Base-by-base conservation (phyloP, 1,140 invertebrate genomes). In the Scaptomyza hsui region DNA sequence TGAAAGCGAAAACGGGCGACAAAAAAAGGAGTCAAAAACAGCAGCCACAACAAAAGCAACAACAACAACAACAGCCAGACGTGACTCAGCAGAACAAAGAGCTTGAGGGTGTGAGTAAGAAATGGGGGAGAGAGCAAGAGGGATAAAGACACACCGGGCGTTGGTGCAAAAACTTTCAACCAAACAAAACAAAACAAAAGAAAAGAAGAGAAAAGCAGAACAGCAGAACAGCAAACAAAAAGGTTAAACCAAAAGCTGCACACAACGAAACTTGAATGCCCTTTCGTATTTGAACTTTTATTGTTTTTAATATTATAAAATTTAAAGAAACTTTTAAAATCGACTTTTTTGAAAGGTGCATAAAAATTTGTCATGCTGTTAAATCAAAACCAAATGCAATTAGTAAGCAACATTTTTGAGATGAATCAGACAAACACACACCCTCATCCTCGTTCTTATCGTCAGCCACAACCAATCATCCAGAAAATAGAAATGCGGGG, bases 1-100 rank as follows among this genome's bases (percentile, higher is more conserved):
- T 86, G 74, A 86, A 86, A 86, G 81, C 82, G 77, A 86, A 86
- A 86, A 62, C 51, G 49, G 18, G 24, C 24, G 24, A 24, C 67
- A 62, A 37, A 53, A 60, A 81, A 81, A 81, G 78, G 73, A 81
- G 78, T 77, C 64, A 75, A 61, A 64, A 72, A 64, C 63, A 68
- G 61, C 70, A 77, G 51, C 42, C 47, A 35, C 52, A 59, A 52
- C 7, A 63, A 67, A n/a, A 51, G 49, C 49, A 60, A 56, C 7
- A 63, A 67, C 13, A 51, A 53, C 49, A 60, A 56, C 48, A 68
- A 29, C 49, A 69, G 32, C 21, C 47, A 65, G 52, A 65, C 53
- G 42, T 75, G 73, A 78, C 75, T 75, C 73, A 78, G 49, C 73
- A 72, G 39, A 62, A 69, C 53, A 48, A 53, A 57, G 62, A 26